A percentile compares a stretch with the other conserved stretches of the same genome.
Conservation (phyloP, 2,888 invertebrate genomes). For the Cosmia pyralina region DNA sequence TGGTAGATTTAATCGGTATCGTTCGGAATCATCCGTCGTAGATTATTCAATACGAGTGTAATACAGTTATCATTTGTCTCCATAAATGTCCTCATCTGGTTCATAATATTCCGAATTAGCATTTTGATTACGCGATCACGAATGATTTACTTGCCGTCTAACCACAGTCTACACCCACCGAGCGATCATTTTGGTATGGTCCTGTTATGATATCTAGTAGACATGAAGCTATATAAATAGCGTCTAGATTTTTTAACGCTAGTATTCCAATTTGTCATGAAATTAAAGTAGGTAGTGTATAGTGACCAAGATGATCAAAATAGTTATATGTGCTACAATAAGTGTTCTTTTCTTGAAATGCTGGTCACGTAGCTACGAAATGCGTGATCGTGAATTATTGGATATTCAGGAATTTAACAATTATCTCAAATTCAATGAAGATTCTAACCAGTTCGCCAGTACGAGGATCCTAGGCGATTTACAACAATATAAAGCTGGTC, state of each 20-base stretch:
- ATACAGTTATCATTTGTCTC: slow-evolving; percentile 24
- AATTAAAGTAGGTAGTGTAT: slow-evolving; percentile 10
- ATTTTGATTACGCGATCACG: slow-evolving; percentile 43
- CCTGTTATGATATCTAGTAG: slow-evolving; percentile 36
- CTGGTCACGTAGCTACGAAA: slow-evolving; percentile 17
- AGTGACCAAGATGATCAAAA: slow-evolving; percentile 37
- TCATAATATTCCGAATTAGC: slow-evolving; percentile 47
- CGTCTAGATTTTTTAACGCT: slow-evolving; percentile 1
- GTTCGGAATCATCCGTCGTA: slow-evolving; percentile 1
- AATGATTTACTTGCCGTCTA: slow-evolving; percentile 23
- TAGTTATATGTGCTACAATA: slow-evolving; percentile 13
- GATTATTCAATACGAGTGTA: slow-evolving; percentile 26
- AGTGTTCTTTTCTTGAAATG: slow-evolving; percentile 18
- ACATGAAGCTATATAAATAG: slow-evolving; percentile 35
- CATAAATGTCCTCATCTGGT: slow-evolving; percentile 17
- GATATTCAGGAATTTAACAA: slow-evolving; percentile 41
- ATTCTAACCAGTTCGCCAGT: slow-evolving; percentile 39
- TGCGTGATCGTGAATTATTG: slow-evolving; percentile 30
- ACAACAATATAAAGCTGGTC: slow-evolving; percentile 38
- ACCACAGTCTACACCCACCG: slow-evolving; percentile 10
- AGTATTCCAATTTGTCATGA: slow-evolving; percentile 25
- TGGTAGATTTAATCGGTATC: slow-evolving; percentile 34
- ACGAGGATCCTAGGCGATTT: slow-evolving; percentile 36
- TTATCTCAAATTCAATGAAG: slow-evolving; percentile 37
- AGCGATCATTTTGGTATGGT: slow-evolving; percentile 17